Conservation (phyloP, 2,888 invertebrate species). For the Meganola albula region DNA sequence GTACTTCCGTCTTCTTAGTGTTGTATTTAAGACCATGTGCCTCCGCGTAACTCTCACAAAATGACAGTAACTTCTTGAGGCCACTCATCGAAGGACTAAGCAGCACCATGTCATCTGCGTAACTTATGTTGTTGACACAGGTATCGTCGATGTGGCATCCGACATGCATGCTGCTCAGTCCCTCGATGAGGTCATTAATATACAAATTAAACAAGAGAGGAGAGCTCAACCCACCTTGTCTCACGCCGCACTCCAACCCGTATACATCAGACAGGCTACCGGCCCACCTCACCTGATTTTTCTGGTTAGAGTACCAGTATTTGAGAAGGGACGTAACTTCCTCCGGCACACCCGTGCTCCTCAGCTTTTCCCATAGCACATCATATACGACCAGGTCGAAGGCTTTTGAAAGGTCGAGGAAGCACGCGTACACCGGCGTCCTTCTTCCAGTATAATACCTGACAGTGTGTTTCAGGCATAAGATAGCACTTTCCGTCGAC, state of each 20-base stretch:
- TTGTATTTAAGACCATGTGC: slow-evolving; percentile 8
- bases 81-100: slow-evolving; percentile 11
- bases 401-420: slow-evolving; percentile 11
- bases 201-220: slow-evolving; percentile 10
- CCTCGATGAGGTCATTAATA: slow-evolving; percentile 6
- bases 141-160: slow-evolving; percentile 6
- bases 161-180: slow-evolving; percentile 9
- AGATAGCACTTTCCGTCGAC: slow-evolving; percentile 14
- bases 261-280: slow-evolving; percentile 6
- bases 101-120: slow-evolving; percentile 17
- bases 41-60: neutral
- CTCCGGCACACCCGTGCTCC: neutral
- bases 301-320: slow-evolving; percentile 8
- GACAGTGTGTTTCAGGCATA: slow-evolving; percentile 12
- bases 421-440: slow-evolving; percentile 13
- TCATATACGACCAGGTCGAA: slow-evolving; percentile 17
- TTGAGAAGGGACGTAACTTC: slow-evolving; percentile 1
- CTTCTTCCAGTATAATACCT: slow-evolving; percentile 9
- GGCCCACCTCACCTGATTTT: slow-evolving; percentile 5
- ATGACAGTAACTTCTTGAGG: neutral
- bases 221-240: slow-evolving; percentile 11
- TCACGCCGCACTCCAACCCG: slow-evolving; percentile 14
- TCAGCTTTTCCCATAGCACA: slow-evolving; percentile 13
- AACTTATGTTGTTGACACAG: slow-evolving; percentile 12
- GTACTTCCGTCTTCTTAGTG: slow-evolving; percentile 1